Base-by-base conservation (phyloP, 2,113 vertebrate genomes). In the Microtus montanus region DNA sequence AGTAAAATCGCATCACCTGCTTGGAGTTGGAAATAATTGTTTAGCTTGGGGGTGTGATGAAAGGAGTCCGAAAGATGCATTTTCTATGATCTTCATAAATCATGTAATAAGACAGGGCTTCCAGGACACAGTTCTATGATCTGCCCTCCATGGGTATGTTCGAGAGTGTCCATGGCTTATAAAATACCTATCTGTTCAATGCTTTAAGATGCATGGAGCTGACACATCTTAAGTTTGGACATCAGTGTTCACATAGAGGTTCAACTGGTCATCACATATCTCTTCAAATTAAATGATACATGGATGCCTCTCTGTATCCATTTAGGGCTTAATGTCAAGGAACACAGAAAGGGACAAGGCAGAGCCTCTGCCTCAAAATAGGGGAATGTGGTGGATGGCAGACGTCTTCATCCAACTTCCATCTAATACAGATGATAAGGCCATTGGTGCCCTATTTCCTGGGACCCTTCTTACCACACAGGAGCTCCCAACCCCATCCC, bases 1-100 rank as follows among this genome's bases (percentile, higher is more conserved):
- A 97, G 94, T 66, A 91, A 97, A 96, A 94, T 41, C 71, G 87
- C 58, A 89, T 66, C 7, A 0, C 87, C 92, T 75, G 91, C 91
- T 54, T 83, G 30, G 41, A 94, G 83, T 49, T 92, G 66, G 85
- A 87, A 95, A 95, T 58, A 77, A 24, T 85, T 92, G 35, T 77
- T 95, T 94, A 89, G 61, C 74, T 90, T n/a, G 47, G 38, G 61
- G 54, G 52, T 58, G 54, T 11, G 15, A 66, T 94, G 74, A 86
- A 89, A n/a, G 73, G 44, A 75, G 35, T 68, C 74, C 68, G 64
- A 96, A 95, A 33, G 30, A 86, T 91, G 30, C 30, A 70, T 82
- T 92, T 96, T 94, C 30, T 35, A 26, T 41, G 30, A 35, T 92
- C 66, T 41, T 93, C 96, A 49, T 93, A 93, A 93, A 82, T 94